A percentile compares a stretch with the other conserved stretches of the same genome.
Conservation (phyloP, 2,888 invertebrate genomes). For the Microchrysa polita region DNA sequence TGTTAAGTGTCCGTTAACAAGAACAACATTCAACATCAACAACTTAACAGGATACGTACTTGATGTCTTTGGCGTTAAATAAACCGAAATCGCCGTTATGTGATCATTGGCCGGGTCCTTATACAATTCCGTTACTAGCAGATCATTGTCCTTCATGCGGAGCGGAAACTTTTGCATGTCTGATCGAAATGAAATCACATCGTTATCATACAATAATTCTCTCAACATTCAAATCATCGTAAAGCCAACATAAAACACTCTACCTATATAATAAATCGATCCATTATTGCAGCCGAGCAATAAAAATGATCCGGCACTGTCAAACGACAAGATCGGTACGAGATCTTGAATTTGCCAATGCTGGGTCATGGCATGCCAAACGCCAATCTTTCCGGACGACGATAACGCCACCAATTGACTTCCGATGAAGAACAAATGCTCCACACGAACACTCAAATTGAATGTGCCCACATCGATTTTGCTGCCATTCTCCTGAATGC, state of each 20-base stretch:
- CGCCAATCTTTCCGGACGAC: constrained; percentile 92
- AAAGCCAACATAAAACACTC: background rate
- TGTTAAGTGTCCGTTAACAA: too few relatives aligned
- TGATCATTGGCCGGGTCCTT: constrained; percentile 94
- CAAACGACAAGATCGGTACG: constrained; percentile 93
- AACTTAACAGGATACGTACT: constrained; percentile 72
- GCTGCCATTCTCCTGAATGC: constrained; percentile 79
- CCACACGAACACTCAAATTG: constrained; percentile 90
- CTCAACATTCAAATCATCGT: background rate
- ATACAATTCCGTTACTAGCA: constrained; percentile 95
- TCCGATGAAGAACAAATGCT: constrained; percentile 96
- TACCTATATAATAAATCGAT: constrained; percentile 96
- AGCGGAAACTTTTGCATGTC: constrained; percentile 99
- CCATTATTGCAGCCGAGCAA: constrained; percentile 96
- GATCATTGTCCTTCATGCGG: constrained; percentile 98
- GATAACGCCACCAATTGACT: constrained; percentile 97
- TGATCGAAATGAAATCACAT: constrained; percentile 58
- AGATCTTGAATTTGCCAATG: constrained; percentile 99
- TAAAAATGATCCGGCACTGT: constrained; percentile 96
- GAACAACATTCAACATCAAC: constrained; percentile 21
- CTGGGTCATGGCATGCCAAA: constrained; percentile 99
- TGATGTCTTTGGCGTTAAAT: constrained; percentile 98
- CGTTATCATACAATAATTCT: background rate
- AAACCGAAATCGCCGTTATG: constrained; percentile 97
- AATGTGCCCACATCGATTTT: constrained; percentile 85